phyloP scores from a whole-genome alignment of 2,888 invertebrate genomes.

The Lasioglossum leucozonium region DNA sequence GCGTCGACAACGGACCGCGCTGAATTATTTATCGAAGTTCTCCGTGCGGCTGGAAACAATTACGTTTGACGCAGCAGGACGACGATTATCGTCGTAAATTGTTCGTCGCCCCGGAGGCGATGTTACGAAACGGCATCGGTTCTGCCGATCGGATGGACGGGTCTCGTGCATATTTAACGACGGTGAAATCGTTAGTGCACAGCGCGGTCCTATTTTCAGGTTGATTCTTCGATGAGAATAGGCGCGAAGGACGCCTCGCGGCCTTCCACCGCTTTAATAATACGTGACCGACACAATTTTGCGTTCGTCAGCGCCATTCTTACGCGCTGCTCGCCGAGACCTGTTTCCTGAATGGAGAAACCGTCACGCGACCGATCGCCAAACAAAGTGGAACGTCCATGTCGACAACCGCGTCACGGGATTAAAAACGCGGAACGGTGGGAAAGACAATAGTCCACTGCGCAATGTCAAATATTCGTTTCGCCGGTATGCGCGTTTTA shows the following conservation, averaged over 20 bases:
- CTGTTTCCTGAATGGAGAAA: constrained; percentile 12
- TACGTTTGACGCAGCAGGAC: not conserved
- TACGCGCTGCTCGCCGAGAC: constrained; percentile 12
- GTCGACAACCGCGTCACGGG: not conserved
- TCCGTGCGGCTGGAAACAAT: not conserved
- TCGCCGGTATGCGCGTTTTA: not conserved
- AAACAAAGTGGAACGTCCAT: not conserved
- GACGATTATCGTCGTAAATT: not conserved
- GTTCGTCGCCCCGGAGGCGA: not conserved
- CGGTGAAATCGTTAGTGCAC: constrained; percentile 22
- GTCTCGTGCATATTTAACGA: constrained; percentile 39
- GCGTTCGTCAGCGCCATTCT: not conserved
- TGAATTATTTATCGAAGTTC: not conserved
- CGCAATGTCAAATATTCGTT: not conserved
- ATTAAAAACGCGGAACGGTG: not conserved
- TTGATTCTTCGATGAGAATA: constrained; percentile 57
- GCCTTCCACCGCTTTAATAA: constrained; percentile 60
- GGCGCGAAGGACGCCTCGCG: constrained; percentile 59
- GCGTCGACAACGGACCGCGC: not conserved
- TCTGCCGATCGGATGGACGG: constrained; percentile 11
- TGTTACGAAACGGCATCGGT: not conserved
- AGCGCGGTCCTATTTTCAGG: constrained; percentile 62
- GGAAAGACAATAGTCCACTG: not conserved
- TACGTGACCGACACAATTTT: constrained; percentile 34
- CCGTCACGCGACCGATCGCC: not conserved